phyloP scores from a whole-genome alignment of 2,113 vertebrate species.

The Cochlearius cochlearius region DNA sequence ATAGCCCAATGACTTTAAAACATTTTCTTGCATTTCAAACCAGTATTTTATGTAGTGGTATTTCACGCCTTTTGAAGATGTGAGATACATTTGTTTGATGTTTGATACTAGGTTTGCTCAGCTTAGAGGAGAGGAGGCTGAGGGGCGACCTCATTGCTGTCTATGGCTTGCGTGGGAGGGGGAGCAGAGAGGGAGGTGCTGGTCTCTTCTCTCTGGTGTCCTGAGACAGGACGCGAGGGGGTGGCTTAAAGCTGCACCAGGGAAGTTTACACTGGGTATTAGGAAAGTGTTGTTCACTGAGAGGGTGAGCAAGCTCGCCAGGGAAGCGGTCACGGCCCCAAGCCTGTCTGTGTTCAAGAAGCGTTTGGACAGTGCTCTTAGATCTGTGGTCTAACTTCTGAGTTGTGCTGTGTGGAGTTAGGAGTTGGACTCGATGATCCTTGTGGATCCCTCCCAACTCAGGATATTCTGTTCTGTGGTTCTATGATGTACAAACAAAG shows the following conservation, averaged over 20 bases:
- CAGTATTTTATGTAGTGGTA: not conserved
- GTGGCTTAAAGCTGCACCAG: not conserved
- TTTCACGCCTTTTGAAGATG: not conserved
- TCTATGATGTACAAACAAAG: not conserved
- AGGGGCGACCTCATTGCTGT: not conserved
- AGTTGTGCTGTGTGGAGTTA: not conserved
- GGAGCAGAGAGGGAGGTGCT: not conserved
- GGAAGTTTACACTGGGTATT: not conserved
- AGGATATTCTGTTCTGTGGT: not conserved
- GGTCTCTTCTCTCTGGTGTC: not conserved
- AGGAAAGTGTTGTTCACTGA: not conserved
- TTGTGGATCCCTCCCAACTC: not conserved
- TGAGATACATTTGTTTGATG: accelerated
- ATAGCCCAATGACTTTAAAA: not conserved
- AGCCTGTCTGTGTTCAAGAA: not conserved
- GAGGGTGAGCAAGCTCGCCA: not conserved
- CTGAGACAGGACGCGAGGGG: accelerated
- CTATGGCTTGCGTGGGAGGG: accelerated
- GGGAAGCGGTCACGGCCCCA: not conserved
- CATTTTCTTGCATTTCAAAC: not conserved
- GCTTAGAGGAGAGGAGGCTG: not conserved
- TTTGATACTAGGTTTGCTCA: not conserved
- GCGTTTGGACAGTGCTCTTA: accelerated
- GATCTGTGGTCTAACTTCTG: not conserved
- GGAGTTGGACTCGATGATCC: not conserved